Percentiles rank a stretch among this genome's conserved stretches.
phyloP scores from a whole-genome alignment of 2,113 vertebrate genomes.

The Pungitius pungitius region DNA sequence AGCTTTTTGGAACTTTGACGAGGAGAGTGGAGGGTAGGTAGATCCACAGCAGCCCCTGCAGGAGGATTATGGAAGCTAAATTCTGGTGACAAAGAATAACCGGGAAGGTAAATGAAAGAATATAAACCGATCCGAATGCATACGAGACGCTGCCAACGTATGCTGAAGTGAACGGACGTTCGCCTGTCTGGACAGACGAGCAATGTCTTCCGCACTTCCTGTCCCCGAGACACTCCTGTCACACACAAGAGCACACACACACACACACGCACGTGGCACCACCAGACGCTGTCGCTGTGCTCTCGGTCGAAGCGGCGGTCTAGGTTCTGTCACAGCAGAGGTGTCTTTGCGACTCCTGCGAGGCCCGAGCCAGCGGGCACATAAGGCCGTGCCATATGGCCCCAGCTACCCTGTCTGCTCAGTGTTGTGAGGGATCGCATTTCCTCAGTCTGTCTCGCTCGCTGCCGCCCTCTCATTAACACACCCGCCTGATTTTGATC shows the following conservation, averaged over 20 bases:
- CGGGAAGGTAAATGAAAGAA: not conserved
- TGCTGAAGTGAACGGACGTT: not conserved
- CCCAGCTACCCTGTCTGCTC: slow-evolving; percentile 56
- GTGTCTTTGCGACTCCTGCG: slow-evolving; percentile 36
- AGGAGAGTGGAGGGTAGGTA: slow-evolving; percentile 48
- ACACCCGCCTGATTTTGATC: not conserved
- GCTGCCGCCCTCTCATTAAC: slow-evolving; percentile 27
- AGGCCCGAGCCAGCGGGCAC: slow-evolving; percentile 60
- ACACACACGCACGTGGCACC: not conserved
- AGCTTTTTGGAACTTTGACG: slow-evolving; percentile 42
- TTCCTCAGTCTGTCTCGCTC: slow-evolving; percentile 58
- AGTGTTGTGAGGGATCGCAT: slow-evolving; percentile 56
- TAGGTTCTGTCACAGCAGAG: slow-evolving; percentile 50
- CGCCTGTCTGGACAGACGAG: not conserved
- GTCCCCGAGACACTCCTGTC: not conserved
- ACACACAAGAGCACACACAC: not conserved
- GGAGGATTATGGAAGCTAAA: slow-evolving; percentile 58
- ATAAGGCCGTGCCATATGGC: slow-evolving; percentile 73
- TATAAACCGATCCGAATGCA: not conserved
- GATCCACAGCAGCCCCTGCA: slow-evolving; percentile 85
- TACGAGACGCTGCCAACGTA: slow-evolving; percentile 4
- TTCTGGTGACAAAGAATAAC: slow-evolving; percentile 9
- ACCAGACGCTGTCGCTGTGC: not conserved
- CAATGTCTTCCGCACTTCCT: not conserved
- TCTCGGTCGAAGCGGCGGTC: slow-evolving; percentile 21